Evolutionary conservation across 2,888 invertebrate genomes (phyloP).

Genomic region (Platynereis dumerilii): DNA sequence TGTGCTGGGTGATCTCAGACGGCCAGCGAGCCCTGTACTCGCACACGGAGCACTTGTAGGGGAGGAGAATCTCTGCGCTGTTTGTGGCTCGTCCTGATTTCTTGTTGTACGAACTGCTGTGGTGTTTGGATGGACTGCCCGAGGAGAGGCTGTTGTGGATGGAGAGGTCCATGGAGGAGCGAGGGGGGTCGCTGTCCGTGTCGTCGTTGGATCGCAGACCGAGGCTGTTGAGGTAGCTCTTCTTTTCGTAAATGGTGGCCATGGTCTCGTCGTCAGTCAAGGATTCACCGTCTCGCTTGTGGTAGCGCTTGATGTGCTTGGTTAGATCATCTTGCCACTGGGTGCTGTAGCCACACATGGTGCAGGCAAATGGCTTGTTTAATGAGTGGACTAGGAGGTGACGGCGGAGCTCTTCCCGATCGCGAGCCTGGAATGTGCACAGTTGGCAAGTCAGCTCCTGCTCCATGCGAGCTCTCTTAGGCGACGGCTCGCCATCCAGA

Average conservation of each 20-base stretch:
- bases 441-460: conserved; percentile 56
- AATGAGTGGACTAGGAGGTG: conserved; percentile 61
- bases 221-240: background rate
- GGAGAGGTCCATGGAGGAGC: background rate
- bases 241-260: background rate
- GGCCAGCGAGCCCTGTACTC: conserved; percentile 63
- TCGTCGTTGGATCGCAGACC: background rate
- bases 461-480: conserved; percentile 42
- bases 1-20: conserved; percentile 63
- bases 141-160: background rate
- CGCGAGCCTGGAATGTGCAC: conserved; percentile 59
- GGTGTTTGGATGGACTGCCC: background rate
- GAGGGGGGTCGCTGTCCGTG: background rate
- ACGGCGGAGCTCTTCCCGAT: conserved; percentile 60
- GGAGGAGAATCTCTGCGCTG: conserved; percentile 45
- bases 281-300: background rate
- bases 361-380: conserved; percentile 57
- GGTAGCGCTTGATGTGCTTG: conserved; percentile 39
- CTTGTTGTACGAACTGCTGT: background rate
- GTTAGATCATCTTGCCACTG: conserved; percentile 62
- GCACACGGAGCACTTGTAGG: conserved; percentile 60
- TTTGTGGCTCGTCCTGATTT: conserved; percentile 9
- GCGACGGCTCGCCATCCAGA: conserved; percentile 30
- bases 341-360: conserved; percentile 60
- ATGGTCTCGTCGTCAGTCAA: background rate